phyloP scores from a whole-genome alignment of 2,797 vertebrate species.

The Paratrypauchen microcephalus region DNA sequence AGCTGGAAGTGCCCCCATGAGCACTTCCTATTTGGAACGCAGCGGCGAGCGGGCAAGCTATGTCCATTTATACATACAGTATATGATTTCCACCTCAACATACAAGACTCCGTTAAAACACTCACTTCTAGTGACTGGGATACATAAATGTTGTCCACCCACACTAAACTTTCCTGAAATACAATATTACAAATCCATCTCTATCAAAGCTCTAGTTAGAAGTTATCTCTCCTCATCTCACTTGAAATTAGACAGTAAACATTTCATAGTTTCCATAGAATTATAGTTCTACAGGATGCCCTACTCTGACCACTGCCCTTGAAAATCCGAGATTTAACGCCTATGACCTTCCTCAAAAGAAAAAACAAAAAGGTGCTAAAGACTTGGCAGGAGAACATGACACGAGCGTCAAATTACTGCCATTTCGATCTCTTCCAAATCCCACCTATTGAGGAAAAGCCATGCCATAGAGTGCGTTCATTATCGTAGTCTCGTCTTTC shows the following conservation, averaged over 20 bases:
- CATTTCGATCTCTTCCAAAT: constrained; percentile 45
- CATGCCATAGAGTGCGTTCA: constrained; percentile 40
- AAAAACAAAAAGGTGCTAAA: constrained; percentile 53
- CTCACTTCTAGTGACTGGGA: too few species aligned
- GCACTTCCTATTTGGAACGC: too few species aligned
- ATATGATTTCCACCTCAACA: too few species aligned
- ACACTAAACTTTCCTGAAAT: too few species aligned
- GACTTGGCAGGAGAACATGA: constrained; percentile 12
- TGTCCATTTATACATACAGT: too few species aligned
- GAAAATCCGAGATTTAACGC: constrained; percentile 23
- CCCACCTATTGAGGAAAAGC: constrained; percentile 32
- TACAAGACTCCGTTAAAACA: too few species aligned
- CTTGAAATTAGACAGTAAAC: neutral
- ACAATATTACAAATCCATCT: too few species aligned
- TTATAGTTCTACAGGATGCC: neutral
- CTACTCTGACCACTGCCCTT: constrained; percentile 18
- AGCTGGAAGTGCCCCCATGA: too few species aligned
- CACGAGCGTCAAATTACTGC: constrained; percentile 39
- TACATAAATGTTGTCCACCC: too few species aligned
- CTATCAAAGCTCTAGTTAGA: too few species aligned
- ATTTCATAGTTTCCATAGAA: constrained; percentile 23
- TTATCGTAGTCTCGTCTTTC: constrained; percentile 50
- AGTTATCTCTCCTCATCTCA: neutral
- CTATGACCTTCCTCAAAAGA: constrained; percentile 35
- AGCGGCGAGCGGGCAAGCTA: too few species aligned